Conservation (phyloP, 23 tunicate species). For the Ciona savignyi region DNA sequence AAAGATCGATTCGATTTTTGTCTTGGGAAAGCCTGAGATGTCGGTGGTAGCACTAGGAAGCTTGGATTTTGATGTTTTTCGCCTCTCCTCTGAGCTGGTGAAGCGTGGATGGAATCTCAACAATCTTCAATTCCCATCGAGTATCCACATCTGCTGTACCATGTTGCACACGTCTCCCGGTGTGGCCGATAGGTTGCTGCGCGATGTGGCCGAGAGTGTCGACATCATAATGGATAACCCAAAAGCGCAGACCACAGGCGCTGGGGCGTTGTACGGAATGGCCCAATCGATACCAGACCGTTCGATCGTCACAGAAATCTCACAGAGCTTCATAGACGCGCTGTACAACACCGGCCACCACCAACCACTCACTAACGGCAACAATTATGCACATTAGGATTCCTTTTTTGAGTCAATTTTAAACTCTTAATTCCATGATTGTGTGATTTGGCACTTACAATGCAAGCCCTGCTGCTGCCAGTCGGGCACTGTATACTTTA, state of each 20-base stretch:
- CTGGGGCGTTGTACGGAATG: slow-evolving; percentile 93
- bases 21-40: slow-evolving; percentile 76
- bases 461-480: too few relatives aligned
- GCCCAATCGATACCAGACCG: slow-evolving; percentile 87
- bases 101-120: slow-evolving; percentile 79
- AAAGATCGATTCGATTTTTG: slow-evolving; percentile 32
- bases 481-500: too few relatives aligned
- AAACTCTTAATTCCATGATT: too few relatives aligned
- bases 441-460: too few relatives aligned
- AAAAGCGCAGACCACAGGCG: slow-evolving; percentile 49
- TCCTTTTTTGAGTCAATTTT: too few relatives aligned
- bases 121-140: slow-evolving; percentile 76
- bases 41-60: slow-evolving; percentile 78
- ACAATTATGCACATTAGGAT: too few relatives aligned
- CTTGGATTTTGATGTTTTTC: slow-evolving; percentile 70
- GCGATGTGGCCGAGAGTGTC: slow-evolving; percentile 38
- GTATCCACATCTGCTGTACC: slow-evolving; percentile 77
- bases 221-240: slow-evolving; percentile 48
- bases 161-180: slow-evolving; percentile 71
- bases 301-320: slow-evolving; percentile 50
- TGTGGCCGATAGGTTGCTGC: slow-evolving; percentile 54
- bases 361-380: not conserved
- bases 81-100: slow-evolving; percentile 46
- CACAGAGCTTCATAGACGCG: slow-evolving; percentile 57
- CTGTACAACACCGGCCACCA: slow-evolving; percentile 45